Evolutionary conservation across 2,797 vertebrate genomes (phyloP).

Genomic region (Morus bassanus): DNA sequence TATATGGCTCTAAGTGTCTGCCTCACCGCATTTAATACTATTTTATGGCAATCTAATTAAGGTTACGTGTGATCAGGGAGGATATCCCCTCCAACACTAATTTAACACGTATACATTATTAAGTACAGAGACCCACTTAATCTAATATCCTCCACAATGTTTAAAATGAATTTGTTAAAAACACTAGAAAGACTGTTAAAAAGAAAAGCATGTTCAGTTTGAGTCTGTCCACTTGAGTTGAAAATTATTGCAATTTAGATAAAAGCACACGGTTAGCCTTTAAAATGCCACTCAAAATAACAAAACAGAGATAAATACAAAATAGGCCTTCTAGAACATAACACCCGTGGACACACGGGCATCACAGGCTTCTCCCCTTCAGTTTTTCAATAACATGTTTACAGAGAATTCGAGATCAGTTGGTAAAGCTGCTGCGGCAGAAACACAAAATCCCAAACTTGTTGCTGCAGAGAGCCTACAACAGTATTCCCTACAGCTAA

Average conservation of each 20-base stretch:
- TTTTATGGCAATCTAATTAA: constrained; percentile 37
- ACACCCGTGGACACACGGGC: not conserved
- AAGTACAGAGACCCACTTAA: not conserved
- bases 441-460: not conserved
- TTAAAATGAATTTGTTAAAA: not conserved
- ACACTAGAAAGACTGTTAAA: not conserved
- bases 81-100: not conserved
- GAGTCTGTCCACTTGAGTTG: not conserved
- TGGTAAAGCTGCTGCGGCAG: not conserved
- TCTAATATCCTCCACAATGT: not conserved
- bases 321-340: not conserved
- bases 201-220: not conserved
- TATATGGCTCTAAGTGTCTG: not conserved
- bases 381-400: not conserved
- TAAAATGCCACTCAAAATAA: not conserved
- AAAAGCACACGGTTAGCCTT: not conserved
- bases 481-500: not conserved
- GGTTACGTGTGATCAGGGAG: not conserved
- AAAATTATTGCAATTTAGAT: not conserved
- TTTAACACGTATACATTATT: constrained; percentile 17
- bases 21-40: not conserved
- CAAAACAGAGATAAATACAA: not conserved
- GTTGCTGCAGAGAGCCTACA: not conserved
- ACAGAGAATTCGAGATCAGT: not conserved
- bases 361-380: not conserved